Conservation (phyloP, 2,113 vertebrate genomes). For the Coptodon bakossiorum region DNA sequence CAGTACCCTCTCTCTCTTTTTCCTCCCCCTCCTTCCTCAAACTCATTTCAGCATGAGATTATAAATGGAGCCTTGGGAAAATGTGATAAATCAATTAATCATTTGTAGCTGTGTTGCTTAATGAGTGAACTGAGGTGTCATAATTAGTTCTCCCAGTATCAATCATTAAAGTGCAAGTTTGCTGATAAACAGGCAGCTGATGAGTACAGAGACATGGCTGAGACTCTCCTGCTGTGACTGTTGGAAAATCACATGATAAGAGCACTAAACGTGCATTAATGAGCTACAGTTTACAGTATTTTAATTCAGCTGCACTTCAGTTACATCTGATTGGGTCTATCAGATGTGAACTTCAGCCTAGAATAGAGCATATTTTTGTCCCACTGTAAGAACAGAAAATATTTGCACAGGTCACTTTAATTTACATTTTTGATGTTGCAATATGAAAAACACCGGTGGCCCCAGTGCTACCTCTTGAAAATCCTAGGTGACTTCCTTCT, state of each 20-base stretch:
- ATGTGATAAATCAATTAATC: constrained; percentile 80
- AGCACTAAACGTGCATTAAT: constrained; percentile 34
- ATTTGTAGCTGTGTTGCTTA: constrained; percentile 68
- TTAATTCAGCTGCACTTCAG: not conserved
- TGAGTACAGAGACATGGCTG: constrained; percentile 34
- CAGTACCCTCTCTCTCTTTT: not conserved
- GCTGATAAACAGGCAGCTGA: constrained; percentile 65
- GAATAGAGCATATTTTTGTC: not conserved
- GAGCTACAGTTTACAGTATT: constrained; percentile 5
- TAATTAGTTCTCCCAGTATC: constrained; percentile 67
- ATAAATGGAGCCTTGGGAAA: constrained; percentile 73
- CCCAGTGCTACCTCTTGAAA: not conserved
- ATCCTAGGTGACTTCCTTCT: not conserved
- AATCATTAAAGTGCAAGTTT: constrained; percentile 69
- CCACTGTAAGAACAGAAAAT: not conserved
- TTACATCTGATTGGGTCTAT: not conserved
- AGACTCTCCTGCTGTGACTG: not conserved
- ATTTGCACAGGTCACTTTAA: not conserved
- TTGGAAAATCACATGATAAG: constrained; percentile 7
- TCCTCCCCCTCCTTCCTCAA: constrained; percentile 15
- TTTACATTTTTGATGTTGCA: accelerated
- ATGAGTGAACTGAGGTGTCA: constrained; percentile 73
- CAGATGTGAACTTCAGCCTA: not conserved
- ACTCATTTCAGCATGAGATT: constrained; percentile 73
- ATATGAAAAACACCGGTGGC: not conserved